phyloP scores from a whole-genome alignment of 2,888 invertebrate species.

The Epsilonema sp. region DNA sequence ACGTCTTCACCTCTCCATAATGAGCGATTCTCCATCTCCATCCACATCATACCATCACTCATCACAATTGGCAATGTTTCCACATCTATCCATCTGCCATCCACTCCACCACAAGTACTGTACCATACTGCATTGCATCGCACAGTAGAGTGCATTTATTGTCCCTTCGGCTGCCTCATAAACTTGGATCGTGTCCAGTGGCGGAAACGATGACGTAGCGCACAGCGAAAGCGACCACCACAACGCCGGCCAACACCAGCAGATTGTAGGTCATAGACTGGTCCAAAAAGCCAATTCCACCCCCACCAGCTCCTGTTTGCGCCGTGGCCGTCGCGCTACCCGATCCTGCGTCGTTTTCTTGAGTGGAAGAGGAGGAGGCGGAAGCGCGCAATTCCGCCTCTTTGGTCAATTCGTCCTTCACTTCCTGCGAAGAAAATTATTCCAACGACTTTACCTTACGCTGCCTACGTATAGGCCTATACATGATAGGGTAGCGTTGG shows the following conservation, averaged over 20 bases:
- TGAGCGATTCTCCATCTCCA: too few species aligned
- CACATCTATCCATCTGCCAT: too few species aligned
- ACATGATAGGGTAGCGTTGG: too few species aligned
- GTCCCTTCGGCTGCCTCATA: background rate
- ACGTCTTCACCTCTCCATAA: too few species aligned
- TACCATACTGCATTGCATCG: too few species aligned
- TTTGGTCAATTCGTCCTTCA: background rate
- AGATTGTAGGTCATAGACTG: conserved; percentile 22
- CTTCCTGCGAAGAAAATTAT: background rate
- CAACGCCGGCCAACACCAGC: conserved; percentile 23
- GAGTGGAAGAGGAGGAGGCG: background rate
- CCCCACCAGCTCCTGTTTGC: background rate
- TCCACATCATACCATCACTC: too few species aligned
- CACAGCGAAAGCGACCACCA: conserved; percentile 25
- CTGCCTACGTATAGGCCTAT: too few species aligned
- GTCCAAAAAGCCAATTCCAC: conserved; percentile 2
- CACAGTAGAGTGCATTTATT: too few species aligned
- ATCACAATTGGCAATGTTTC: too few species aligned
- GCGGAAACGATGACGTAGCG: conserved; percentile 19
- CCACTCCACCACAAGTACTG: too few species aligned
- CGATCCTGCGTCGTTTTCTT: too few species aligned
- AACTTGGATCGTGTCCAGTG: background rate
- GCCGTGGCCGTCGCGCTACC: background rate
- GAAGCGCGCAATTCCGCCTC: background rate
- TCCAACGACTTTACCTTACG: too few species aligned